These are phyloP conservation scores for Actinostola sp. DNA, from an alignment of 92 coral and sea anemone species.

Conservation along the genomic window DNA sequence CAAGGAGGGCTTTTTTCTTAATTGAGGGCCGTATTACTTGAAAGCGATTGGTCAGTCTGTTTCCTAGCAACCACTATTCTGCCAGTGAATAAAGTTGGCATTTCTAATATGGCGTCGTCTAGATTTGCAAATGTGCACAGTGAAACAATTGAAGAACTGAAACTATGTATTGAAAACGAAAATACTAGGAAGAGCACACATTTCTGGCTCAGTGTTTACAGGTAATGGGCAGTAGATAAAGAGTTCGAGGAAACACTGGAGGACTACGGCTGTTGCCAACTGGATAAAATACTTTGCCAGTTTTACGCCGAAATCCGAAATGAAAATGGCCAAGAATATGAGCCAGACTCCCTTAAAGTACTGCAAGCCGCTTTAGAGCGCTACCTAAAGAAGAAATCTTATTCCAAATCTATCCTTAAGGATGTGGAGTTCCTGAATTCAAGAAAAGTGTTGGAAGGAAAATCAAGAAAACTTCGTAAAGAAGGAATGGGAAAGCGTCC, in stretches of 20 bases:
- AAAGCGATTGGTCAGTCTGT: no score
- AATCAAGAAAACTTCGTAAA: conserved; percentile 39
- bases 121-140: conserved; percentile 4
- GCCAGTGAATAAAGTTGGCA: no score
- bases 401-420: conserved; percentile 35
- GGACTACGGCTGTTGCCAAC: conserved; percentile 1
- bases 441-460: conserved; percentile 57
- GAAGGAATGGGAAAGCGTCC: conserved; percentile 43
- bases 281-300: conserved; percentile 18
- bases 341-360: conserved; percentile 42
- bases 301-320: conserved; percentile 44
- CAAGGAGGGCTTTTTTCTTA: no score
- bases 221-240: conserved; percentile 8
- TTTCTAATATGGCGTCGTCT: no score
- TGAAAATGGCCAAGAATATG: conserved; percentile 36
- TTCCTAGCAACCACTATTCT: no score
- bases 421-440: conserved; percentile 52
- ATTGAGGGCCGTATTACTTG: no score
- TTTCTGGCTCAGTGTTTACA: neutral
- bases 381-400: conserved; percentile 12
- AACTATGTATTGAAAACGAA: conserved; percentile 4
- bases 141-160: conserved; percentile 23
- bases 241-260: neutral
- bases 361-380: conserved; percentile 50
- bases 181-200: conserved; percentile 41